Percentiles rank a stretch among this genome's conserved stretches.
These are phyloP conservation scores for Menidia menidia DNA, from an alignment of 2,797 vertebrate species.

Conservation along the genomic window DNA sequence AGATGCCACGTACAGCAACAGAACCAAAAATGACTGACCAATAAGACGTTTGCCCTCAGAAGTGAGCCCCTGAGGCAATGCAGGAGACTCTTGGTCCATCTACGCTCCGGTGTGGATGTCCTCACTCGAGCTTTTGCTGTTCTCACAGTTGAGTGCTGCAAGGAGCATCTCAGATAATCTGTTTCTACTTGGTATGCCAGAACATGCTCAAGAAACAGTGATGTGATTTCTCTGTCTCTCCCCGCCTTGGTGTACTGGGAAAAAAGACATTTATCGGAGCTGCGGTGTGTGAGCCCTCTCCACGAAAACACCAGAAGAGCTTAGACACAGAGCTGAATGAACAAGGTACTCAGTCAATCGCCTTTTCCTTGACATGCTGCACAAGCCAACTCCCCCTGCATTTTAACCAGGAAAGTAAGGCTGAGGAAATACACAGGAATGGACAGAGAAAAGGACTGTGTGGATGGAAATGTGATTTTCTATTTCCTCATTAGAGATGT, in stretches of 20 bases:
- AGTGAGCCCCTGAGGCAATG: background rate
- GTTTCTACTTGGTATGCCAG: conserved; percentile 39
- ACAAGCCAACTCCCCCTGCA: conserved; percentile 10
- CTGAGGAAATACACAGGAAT: conserved; percentile 24
- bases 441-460: too few species aligned
- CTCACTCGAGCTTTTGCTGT: conserved; percentile 2
- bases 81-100: background rate
- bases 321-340: conserved; percentile 15
- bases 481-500: background rate
- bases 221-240: conserved; percentile 6
- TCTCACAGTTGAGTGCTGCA: conserved; percentile 29
- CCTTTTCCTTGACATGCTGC: too few species aligned
- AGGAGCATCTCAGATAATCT: conserved; percentile 7
- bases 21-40: background rate
- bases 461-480: too few species aligned
- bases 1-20: conserved; percentile 5
- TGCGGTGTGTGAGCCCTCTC: background rate
- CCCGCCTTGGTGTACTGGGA: background rate
- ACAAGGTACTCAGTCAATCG: conserved; percentile 17
- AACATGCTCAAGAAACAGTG: conserved; percentile 1
- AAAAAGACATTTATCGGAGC: conserved; percentile 7
- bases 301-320: background rate
- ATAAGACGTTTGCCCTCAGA: background rate
- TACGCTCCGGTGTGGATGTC: conserved; percentile 14
- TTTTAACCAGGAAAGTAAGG: background rate